Conservation (phyloP, 30 jellyfish, hydroid and myxozoan species). For the Pelagia noctiluca region DNA sequence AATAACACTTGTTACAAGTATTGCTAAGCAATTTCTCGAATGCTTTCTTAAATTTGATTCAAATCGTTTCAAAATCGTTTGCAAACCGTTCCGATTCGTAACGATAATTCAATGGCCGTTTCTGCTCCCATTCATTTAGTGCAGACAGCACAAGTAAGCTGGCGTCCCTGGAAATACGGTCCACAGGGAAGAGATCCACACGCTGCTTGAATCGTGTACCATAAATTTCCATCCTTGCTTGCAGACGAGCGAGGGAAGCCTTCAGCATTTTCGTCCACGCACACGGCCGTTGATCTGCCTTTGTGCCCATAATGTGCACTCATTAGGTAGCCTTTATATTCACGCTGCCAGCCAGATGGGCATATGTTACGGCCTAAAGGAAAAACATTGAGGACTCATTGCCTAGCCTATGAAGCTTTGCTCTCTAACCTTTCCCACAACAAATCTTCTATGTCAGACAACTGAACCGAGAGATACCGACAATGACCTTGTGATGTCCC, state of each 20-base stretch:
- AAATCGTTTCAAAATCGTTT: too few relatives aligned
- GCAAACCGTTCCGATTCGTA: too few relatives aligned
- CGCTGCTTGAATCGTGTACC: slow-evolving; percentile 58
- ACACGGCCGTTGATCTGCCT: slow-evolving; percentile 86
- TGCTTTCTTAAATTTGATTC: too few relatives aligned
- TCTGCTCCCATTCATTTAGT: slow-evolving; percentile 30
- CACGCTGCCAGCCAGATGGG: slow-evolving; percentile 91
- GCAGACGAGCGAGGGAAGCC: slow-evolving; percentile 25
- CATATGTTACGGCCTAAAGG: slow-evolving; percentile 74
- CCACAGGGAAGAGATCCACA: slow-evolving; percentile 72
- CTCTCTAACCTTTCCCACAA: too few relatives aligned
- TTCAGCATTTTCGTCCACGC: slow-evolving; percentile 83
- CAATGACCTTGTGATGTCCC: too few relatives aligned
- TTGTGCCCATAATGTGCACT: slow-evolving; percentile 71
- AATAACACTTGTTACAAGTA: too few relatives aligned
- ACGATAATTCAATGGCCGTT: too few relatives aligned
- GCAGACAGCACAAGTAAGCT: slow-evolving; percentile 69
- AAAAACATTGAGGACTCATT: too few relatives aligned
- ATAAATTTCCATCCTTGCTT: slow-evolving; percentile 44
- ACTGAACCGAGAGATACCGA: too few relatives aligned
- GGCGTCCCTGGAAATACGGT: slow-evolving; percentile 61
- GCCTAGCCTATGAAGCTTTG: too few relatives aligned
- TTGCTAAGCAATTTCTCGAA: too few relatives aligned
- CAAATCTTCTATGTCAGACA: too few relatives aligned
- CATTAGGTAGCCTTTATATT: slow-evolving; percentile 91